A percentile compares a stretch with the other conserved stretches of the same genome.
Conservation (phyloP, 2,888 invertebrate genomes). For the Frankliniella fusca region DNA sequence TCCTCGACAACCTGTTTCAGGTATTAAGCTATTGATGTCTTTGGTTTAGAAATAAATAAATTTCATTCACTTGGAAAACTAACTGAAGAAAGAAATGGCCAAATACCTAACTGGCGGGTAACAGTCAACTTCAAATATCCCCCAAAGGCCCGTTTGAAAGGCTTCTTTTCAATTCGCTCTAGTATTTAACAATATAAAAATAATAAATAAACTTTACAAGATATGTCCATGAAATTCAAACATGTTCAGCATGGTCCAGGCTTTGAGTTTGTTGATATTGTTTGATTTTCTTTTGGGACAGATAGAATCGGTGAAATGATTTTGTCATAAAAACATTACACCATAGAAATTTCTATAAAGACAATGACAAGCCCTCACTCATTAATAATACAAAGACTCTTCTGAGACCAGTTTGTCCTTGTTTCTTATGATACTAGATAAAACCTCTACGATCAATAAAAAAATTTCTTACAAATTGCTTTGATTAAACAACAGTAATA, state of each 20-base stretch:
- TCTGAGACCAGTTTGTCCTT: not conserved
- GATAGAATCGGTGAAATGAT: not conserved
- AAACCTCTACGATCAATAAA: no score
- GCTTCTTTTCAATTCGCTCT: not conserved
- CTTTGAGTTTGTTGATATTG: conserved; percentile 1
- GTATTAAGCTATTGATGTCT: not conserved
- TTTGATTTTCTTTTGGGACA: not conserved
- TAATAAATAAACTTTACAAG: not conserved
- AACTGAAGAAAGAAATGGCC: not conserved
- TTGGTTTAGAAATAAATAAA: not conserved
- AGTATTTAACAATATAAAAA: not conserved
- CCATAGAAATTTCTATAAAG: not conserved
- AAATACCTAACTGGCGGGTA: not conserved
- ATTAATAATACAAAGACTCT: not conserved
- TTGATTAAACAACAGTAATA: no score
- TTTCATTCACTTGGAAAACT: not conserved
- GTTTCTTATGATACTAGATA: not conserved
- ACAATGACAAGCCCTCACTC: conserved; percentile 22
- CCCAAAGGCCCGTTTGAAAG: not conserved
- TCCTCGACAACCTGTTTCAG: no score
- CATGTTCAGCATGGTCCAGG: not conserved
- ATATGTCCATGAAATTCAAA: not conserved
- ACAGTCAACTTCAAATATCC: not conserved
- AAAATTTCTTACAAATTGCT: no score
- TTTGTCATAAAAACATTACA: no score